Percentiles rank a stretch among this genome's conserved stretches.
These are phyloP conservation scores for Helarctos malayanus DNA, from an alignment of 2,797 vertebrate genomes.

Conservation along the genomic window DNA sequence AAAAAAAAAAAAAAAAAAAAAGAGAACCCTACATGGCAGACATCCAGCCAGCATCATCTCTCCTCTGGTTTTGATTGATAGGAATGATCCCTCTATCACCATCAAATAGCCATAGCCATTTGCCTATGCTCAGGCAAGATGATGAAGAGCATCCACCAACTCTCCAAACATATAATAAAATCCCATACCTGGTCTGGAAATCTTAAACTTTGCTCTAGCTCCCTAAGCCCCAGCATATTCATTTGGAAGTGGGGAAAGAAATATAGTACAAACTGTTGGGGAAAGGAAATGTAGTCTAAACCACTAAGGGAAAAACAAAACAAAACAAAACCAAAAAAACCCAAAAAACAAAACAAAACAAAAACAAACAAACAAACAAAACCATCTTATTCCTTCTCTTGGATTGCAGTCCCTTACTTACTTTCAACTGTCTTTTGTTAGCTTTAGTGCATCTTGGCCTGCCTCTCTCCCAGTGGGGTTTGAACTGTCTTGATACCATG, in stretches of 20 bases:
- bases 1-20: too few species aligned
- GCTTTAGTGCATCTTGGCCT: neutral
- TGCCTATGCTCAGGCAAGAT: neutral
- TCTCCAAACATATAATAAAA: constrained; percentile 4
- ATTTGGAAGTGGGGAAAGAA: constrained; percentile 40
- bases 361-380: neutral
- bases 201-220: neutral
- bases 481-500: neutral
- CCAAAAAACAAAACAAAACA: neutral
- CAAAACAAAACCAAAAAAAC: neutral
- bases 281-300: neutral
- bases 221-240: neutral
- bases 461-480: neutral
- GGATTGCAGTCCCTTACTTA: neutral
- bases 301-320: neutral
- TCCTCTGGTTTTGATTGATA: neutral
- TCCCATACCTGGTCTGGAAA: neutral
- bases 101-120: neutral
- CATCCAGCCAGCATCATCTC: neutral
- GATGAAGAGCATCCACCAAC: neutral
- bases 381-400: neutral
- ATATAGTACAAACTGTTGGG: neutral
- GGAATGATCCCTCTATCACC: neutral
- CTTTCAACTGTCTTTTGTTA: neutral
- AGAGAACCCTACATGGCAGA: neutral